These are phyloP conservation scores for Ophioninae sp. DNA, from an alignment of 2,888 invertebrate species.

Conservation along the genomic window DNA sequence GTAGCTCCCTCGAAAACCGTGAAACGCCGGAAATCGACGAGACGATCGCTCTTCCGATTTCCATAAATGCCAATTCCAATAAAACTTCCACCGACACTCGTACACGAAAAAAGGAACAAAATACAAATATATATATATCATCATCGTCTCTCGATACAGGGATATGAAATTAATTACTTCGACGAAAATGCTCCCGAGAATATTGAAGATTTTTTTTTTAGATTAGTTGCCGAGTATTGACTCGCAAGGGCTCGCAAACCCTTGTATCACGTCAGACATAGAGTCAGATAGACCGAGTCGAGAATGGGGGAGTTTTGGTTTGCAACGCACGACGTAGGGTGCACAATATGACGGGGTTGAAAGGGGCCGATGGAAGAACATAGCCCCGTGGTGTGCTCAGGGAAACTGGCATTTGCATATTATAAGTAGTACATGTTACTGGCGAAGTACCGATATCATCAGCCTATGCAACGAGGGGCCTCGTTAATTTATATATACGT, in stretches of 20 bases:
- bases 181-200: conserved; percentile 15
- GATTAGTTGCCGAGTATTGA: conserved; percentile 29
- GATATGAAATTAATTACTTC: conserved; percentile 16
- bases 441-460: conserved; percentile 75
- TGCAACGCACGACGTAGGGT: conserved; percentile 37
- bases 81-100: background rate
- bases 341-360: conserved; percentile 37
- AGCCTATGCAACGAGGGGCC: conserved; percentile 67
- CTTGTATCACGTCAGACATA: conserved; percentile 70
- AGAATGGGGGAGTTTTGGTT: conserved; percentile 12
- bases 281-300: background rate
- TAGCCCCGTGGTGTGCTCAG: conserved; percentile 54
- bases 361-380: conserved; percentile 44
- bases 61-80: conserved; percentile 19
- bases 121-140: too few species aligned
- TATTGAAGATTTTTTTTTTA: background rate
- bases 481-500: conserved; percentile 77
- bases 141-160: background rate
- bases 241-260: conserved; percentile 74
- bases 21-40: conserved; percentile 58
- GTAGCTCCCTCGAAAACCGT: conserved; percentile 37
- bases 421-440: conserved; percentile 80
- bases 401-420: conserved; percentile 79
- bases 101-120: background rate
- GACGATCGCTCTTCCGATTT: conserved; percentile 53